phyloP scores from a whole-genome alignment of 2,113 vertebrate species.

The Ceyx cyanopectus region DNA sequence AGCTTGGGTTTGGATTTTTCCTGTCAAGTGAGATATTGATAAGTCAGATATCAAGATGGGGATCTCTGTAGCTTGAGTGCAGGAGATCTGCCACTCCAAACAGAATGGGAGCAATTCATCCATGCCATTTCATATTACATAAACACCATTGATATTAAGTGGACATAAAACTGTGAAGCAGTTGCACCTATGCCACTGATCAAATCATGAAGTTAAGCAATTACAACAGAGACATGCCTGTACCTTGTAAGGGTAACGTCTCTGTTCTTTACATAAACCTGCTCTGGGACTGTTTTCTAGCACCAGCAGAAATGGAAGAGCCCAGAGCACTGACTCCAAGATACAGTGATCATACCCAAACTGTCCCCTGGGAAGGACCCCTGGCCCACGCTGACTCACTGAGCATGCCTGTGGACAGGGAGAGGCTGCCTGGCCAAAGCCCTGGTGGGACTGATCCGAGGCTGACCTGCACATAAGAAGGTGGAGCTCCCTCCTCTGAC shows the following conservation, averaged over 20 bases:
- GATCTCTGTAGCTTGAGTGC: background rate
- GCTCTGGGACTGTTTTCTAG: background rate
- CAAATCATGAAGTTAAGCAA: accelerated
- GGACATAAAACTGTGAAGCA: background rate
- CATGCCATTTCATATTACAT: background rate
- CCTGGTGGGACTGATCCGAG: background rate
- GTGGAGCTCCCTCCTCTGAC: background rate
- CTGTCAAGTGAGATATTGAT: background rate
- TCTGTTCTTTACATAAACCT: background rate
- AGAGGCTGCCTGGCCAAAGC: background rate
- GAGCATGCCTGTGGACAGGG: background rate
- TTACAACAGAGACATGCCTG: background rate
- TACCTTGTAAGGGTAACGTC: background rate
- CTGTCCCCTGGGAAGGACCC: background rate
- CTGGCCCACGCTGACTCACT: background rate
- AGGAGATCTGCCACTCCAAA: background rate
- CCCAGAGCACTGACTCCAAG: background rate
- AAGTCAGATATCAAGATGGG: background rate
- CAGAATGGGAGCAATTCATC: background rate
- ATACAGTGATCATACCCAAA: accelerated
- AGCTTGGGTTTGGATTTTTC: background rate
- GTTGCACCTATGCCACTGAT: background rate
- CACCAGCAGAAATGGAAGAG: background rate
- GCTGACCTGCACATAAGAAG: background rate
- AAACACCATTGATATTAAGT: background rate